Percentiles rank a stretch among this genome's conserved stretches.
Evolutionary conservation across 2,888 invertebrate species (phyloP).

Genomic region (Emmelina monodactyla): DNA sequence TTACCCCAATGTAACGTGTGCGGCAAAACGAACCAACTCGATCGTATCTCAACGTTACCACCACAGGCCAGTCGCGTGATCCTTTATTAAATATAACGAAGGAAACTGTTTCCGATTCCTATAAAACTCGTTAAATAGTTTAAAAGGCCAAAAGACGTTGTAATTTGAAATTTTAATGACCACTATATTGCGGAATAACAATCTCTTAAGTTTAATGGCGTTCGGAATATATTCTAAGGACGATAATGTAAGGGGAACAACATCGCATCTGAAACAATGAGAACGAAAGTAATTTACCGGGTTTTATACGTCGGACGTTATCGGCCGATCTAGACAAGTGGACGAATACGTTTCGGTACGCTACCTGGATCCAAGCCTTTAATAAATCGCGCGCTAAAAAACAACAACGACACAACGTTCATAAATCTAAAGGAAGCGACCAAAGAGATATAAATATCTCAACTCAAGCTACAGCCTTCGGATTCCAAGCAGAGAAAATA

Average conservation of each 20-base stretch:
- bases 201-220: too few relatives aligned
- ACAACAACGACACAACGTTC: constrained; percentile 26
- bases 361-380: constrained; percentile 38
- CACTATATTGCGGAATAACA: too few relatives aligned
- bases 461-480: constrained; percentile 50
- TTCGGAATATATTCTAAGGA: too few relatives aligned
- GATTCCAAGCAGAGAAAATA: constrained; percentile 59
- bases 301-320: too few relatives aligned
- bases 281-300: too few relatives aligned
- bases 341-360: constrained; percentile 16
- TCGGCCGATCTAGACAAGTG: background rate
- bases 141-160: too few relatives aligned
- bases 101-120: background rate
- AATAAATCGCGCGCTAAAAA: constrained; percentile 33
- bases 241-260: too few relatives aligned
- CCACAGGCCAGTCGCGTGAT: constrained; percentile 7
- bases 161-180: too few relatives aligned
- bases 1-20: constrained; percentile 2
- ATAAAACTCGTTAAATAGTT: too few relatives aligned
- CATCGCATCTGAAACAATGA: too few relatives aligned
- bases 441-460: constrained; percentile 46
- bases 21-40: constrained; percentile 6
- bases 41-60: constrained; percentile 11
- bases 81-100: constrained; percentile 6
- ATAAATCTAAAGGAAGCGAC: constrained; percentile 42